A percentile compares a stretch with the other conserved stretches of the same genome.
These are phyloP conservation scores for Semicossyphus pulcher DNA, from an alignment of 2,113 vertebrate genomes.

Conservation along the genomic window DNA sequence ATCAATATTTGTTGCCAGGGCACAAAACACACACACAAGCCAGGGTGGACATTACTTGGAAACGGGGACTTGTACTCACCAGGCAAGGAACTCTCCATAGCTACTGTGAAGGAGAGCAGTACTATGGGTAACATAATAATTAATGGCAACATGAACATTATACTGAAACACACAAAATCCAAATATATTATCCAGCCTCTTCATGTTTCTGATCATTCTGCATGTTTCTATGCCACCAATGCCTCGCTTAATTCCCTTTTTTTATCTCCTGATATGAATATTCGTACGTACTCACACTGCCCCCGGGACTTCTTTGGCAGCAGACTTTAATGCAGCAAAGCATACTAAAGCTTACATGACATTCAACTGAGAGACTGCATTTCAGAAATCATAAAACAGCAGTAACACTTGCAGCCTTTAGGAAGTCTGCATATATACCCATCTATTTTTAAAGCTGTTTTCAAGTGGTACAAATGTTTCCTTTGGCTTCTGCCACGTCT, in stretches of 20 bases:
- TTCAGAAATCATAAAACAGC: constrained; percentile 6
- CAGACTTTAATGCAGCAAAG: neutral
- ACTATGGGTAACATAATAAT: too few species aligned
- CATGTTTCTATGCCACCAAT: neutral
- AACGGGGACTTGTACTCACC: too few species aligned
- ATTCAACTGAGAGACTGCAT: neutral
- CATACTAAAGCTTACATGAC: neutral
- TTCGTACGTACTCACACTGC: neutral
- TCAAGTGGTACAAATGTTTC: neutral
- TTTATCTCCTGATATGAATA: neutral
- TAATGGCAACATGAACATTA: too few species aligned
- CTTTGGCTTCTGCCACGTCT: constrained; percentile 9
- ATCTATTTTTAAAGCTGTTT: constrained; percentile 22
- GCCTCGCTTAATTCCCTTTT: neutral
- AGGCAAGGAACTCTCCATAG: too few species aligned
- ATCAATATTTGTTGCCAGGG: too few species aligned
- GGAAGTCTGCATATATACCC: neutral
- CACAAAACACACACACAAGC: too few species aligned
- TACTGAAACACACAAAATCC: too few species aligned
- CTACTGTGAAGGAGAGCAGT: too few species aligned
- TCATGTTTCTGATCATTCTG: neutral
- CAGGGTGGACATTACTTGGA: too few species aligned
- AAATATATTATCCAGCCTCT: neutral
- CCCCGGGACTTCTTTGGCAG: neutral
- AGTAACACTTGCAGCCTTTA: neutral